Percentiles rank a stretch among this genome's conserved stretches.
Evolutionary conservation across 2,888 invertebrate genomes (phyloP).

Genomic region (Tipula lateralis): DNA sequence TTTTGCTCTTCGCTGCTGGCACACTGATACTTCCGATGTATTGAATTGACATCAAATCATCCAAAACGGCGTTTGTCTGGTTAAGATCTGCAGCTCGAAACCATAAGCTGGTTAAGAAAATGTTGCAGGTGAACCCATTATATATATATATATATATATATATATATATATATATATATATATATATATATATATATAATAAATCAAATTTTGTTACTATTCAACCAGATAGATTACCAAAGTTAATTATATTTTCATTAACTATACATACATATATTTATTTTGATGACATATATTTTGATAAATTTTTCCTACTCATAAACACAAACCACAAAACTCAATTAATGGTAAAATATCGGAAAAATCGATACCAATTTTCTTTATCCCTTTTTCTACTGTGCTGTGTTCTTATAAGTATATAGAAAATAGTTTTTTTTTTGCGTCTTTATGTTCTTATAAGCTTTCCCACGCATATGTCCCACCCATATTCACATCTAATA

Average conservation of each 20-base stretch:
- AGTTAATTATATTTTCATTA: conserved; percentile 6
- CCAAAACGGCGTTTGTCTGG: too few relatives aligned
- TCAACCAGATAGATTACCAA: neutral
- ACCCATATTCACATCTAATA: neutral
- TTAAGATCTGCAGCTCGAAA: too few relatives aligned
- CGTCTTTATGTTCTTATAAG: neutral
- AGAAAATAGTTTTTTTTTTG: neutral
- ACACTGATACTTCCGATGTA: too few relatives aligned
- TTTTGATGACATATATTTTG: neutral
- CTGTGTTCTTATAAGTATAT: neutral
- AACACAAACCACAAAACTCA: conserved; percentile 7
- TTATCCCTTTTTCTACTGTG: neutral
- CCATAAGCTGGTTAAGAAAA: too few relatives aligned
- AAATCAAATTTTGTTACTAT: neutral
- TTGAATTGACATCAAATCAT: too few relatives aligned
- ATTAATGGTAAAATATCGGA: neutral
- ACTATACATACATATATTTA: neutral
- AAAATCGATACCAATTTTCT: neutral
- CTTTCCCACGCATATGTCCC: conserved; percentile 11
- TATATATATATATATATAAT: too few relatives aligned
- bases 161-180: too few relatives aligned
- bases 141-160: too few relatives aligned
- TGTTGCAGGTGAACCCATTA: too few relatives aligned
- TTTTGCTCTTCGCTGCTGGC: too few relatives aligned
- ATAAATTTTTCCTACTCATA: neutral